phyloP scores from a whole-genome alignment of 2,888 invertebrate genomes.

The Chrysolina americana region DNA sequence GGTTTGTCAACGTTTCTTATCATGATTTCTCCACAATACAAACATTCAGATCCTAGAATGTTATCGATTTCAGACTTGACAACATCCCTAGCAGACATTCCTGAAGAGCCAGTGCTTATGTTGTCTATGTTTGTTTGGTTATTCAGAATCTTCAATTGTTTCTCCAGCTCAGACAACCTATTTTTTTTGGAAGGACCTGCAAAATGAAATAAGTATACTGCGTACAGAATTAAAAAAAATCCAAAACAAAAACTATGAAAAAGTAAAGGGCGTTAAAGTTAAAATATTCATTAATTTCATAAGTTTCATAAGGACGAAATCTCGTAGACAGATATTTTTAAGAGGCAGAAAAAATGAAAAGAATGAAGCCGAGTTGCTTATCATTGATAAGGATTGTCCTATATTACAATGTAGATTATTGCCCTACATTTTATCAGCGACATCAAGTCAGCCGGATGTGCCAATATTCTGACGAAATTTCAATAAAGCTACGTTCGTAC shows the following conservation, averaged over 20 bases:
- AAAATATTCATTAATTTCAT: too few relatives aligned
- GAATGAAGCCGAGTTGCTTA: too few relatives aligned
- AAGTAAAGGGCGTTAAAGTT: too few relatives aligned
- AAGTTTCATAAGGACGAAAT: too few relatives aligned
- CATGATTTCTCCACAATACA: conserved; percentile 94
- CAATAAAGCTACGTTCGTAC: too few relatives aligned
- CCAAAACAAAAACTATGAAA: not conserved
- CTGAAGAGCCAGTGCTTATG: conserved; percentile 71
- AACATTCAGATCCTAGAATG: conserved; percentile 91
- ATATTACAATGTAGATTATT: too few relatives aligned
- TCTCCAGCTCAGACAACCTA: conserved; percentile 77
- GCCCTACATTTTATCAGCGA: too few relatives aligned
- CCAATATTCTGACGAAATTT: too few relatives aligned
- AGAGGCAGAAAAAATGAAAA: too few relatives aligned
- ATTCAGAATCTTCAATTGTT: conserved; percentile 74
- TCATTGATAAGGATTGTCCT: too few relatives aligned
- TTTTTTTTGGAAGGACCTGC: conserved; percentile 74
- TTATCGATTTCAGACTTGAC: conserved; percentile 89
- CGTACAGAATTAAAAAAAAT: not conserved
- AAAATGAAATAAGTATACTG: conserved; percentile 35
- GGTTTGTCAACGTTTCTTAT: conserved; percentile 92
- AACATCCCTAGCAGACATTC: conserved; percentile 75
- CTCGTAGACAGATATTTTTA: too few relatives aligned
- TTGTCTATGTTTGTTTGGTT: conserved; percentile 72
- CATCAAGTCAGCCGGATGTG: too few relatives aligned